These are phyloP conservation scores for Periplaneta americana DNA, from an alignment of 1,140 invertebrate genomes.

Conservation along the genomic window DNA sequence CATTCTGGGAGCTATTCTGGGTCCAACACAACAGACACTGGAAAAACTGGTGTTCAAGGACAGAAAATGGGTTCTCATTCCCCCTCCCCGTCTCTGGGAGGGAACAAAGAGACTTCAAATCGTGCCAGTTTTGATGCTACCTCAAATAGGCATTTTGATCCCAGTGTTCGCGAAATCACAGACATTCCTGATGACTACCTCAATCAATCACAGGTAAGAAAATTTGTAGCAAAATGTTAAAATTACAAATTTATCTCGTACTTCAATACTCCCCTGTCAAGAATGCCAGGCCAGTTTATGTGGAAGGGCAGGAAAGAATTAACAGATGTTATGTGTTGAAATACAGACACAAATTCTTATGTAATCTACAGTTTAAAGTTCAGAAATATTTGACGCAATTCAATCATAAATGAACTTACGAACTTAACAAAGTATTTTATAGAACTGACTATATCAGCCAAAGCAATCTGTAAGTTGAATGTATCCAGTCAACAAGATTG, in stretches of 20 bases:
- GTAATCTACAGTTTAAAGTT: too few species aligned
- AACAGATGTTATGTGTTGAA: too few species aligned
- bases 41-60: background rate
- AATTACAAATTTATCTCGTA: background rate
- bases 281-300: too few species aligned
- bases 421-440: too few species aligned
- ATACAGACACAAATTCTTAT: too few species aligned
- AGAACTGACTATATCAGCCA: too few species aligned
- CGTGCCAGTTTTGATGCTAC: slow-evolving; percentile 39
- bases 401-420: too few species aligned
- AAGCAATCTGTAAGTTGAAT: too few species aligned
- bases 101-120: slow-evolving; percentile 43
- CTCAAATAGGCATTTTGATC: slow-evolving; percentile 37
- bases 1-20: background rate
- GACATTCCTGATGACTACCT: slow-evolving; percentile 82
- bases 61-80: slow-evolving; percentile 17
- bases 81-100: slow-evolving; percentile 25
- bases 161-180: slow-evolving; percentile 63
- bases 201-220: slow-evolving; percentile 59
- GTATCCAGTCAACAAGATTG: too few species aligned
- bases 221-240: background rate
- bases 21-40: background rate
- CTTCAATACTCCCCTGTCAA: background rate
- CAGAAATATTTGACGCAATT: too few species aligned
- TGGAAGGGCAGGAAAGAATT: too few species aligned